Evolutionary conservation across 2,113 vertebrate species (phyloP).

Genomic region (Epinephelus cyanopodus): DNA sequence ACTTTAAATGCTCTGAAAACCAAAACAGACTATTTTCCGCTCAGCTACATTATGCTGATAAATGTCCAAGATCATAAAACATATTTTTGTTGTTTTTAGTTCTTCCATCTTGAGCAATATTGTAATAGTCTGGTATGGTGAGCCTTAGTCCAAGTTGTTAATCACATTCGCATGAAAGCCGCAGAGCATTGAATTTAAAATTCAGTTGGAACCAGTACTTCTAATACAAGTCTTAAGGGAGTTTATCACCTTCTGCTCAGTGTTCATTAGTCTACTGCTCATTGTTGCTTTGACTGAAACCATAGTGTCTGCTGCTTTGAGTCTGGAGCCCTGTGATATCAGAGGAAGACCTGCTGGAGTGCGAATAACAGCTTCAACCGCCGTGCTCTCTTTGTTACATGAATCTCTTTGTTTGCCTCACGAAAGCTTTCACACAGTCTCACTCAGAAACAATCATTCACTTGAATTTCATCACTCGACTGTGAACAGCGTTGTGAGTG

Average conservation of each 20-base stretch:
- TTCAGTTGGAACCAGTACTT: slow-evolving; percentile 36
- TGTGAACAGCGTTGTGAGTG: slow-evolving; percentile 34
- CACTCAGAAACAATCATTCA: slow-evolving; percentile 51
- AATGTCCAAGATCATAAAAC: not conserved
- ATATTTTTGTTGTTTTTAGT: not conserved
- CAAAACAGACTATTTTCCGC: not conserved
- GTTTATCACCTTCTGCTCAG: slow-evolving; percentile 53
- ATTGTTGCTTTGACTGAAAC: slow-evolving; percentile 53
- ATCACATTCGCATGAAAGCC: slow-evolving; percentile 48
- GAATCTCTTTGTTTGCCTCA: slow-evolving; percentile 47
- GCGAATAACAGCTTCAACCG: slow-evolving; percentile 39
- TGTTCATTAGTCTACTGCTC: slow-evolving; percentile 43
- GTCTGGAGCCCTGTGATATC: slow-evolving; percentile 33
- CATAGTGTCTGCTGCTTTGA: slow-evolving; percentile 44
- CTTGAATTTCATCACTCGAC: slow-evolving; percentile 48
- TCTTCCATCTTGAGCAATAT: not conserved
- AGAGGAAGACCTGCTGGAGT: slow-evolving; percentile 44
- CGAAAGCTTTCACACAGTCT: slow-evolving; percentile 29
- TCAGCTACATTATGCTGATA: not conserved
- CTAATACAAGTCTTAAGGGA: slow-evolving; percentile 49
- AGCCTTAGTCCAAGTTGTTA: slow-evolving; percentile 8
- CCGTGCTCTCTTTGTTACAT: slow-evolving; percentile 6
- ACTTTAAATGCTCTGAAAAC: not conserved
- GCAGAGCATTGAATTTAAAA: slow-evolving; percentile 49
- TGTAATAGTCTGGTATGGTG: slow-evolving; percentile 3